Conservation (phyloP, 1,140 invertebrate genomes). For the Cyclina sinensis region DNA sequence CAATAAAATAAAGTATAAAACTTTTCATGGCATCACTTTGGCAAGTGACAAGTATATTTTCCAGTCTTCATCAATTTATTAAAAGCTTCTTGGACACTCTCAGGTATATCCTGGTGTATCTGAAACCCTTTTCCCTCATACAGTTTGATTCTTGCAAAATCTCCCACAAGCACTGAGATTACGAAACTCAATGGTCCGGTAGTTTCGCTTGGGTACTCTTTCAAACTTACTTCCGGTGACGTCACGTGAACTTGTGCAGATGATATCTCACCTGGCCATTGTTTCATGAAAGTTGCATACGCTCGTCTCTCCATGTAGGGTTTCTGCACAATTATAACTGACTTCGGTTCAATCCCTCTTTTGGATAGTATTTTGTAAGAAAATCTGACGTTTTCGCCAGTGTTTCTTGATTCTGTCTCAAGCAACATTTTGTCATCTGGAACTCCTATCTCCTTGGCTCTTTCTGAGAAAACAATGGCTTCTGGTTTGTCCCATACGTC, state of each 20-base stretch:
- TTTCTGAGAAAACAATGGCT: constrained; percentile 78
- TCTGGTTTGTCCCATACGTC: constrained; percentile 76
- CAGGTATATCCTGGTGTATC: constrained; percentile 74
- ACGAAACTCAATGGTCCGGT: constrained; percentile 74
- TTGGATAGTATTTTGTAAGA: constrained; percentile 68
- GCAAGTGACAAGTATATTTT: constrained; percentile 61
- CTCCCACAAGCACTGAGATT: constrained; percentile 74
- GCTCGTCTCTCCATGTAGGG: constrained; percentile 80
- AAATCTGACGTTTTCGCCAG: constrained; percentile 81
- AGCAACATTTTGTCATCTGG: constrained; percentile 71
- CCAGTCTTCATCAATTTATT: constrained; percentile 33
- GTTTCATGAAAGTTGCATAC: constrained; percentile 81
- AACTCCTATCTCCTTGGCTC: constrained; percentile 73
- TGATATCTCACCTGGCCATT: constrained; percentile 71
- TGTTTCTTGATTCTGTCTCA: constrained; percentile 78
- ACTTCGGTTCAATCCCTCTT: constrained; percentile 44
- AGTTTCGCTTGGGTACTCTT: constrained; percentile 74
- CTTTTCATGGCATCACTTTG: too few species aligned
- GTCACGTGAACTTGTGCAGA: constrained; percentile 65
- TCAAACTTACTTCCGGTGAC: constrained; percentile 76
- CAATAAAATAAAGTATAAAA: too few species aligned
- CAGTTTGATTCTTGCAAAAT: constrained; percentile 74
- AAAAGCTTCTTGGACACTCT: constrained; percentile 74
- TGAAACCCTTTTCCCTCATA: constrained; percentile 78
- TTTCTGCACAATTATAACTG: constrained; percentile 79